Conservation (phyloP, 2,797 vertebrate genomes). For the Rhinatrema bivittatum region DNA sequence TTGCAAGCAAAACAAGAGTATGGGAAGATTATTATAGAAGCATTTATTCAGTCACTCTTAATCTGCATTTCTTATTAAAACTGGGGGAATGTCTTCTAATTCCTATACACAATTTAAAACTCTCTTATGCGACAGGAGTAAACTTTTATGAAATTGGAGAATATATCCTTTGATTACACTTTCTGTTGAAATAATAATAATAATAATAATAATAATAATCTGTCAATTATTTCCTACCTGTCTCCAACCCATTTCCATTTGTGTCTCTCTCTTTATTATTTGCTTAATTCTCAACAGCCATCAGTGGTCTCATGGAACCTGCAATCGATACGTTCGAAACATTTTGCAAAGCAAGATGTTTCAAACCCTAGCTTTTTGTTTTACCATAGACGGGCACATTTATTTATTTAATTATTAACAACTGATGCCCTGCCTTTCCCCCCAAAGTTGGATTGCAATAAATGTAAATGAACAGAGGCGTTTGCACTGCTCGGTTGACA, state of each 20-base stretch:
- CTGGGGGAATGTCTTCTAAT: no score
- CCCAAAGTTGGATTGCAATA: no score
- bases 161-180: conserved; percentile 12
- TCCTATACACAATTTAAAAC: no score
- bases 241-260: conserved; percentile 1
- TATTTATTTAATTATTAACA: no score
- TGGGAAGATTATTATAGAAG: no score
- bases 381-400: not conserved
- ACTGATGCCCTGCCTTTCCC: no score
- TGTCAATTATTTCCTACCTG: conserved; percentile 1
- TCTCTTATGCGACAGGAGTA: no score
- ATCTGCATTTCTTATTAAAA: no score
- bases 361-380: not conserved
- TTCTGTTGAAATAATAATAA: not conserved
- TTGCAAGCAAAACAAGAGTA: no score
- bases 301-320: conserved; percentile 23
- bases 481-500: no score
- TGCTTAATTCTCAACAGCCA: conserved; percentile 19
- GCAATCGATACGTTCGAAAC: conserved; percentile 15
- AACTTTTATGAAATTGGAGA: conserved; percentile 4
- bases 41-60: no score
- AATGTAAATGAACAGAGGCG: no score
- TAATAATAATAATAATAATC: conserved; percentile 6
- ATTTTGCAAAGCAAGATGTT: conserved; percentile 18
- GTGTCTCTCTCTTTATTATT: conserved; percentile 16